A percentile compares a stretch with the other conserved stretches of the same genome.
These are phyloP conservation scores for Drosophila buzzatii DNA, from an alignment of 2,888 invertebrate genomes.

Conservation along the genomic window DNA sequence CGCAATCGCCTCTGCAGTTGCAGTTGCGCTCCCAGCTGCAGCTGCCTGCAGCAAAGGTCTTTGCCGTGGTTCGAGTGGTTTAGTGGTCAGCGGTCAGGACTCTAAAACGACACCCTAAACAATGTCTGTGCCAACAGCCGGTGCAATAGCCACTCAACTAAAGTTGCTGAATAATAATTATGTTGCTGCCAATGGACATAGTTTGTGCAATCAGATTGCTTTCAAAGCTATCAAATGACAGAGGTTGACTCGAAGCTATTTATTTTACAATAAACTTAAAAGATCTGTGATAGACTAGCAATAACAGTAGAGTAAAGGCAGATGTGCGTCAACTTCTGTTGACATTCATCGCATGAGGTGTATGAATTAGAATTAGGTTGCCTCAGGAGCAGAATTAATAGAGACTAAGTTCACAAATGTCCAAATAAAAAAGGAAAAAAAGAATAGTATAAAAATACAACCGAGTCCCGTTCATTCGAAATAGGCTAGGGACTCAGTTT, in stretches of 20 bases:
- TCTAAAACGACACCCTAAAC: constrained; percentile 16
- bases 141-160: constrained; percentile 5
- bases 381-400: too few relatives aligned
- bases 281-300: too few relatives aligned
- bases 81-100: constrained; percentile 11
- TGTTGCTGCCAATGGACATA: background rate
- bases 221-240: background rate
- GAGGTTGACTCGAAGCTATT: background rate
- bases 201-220: background rate
- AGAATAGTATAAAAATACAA: too few relatives aligned
- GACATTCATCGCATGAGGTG: too few relatives aligned
- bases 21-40: constrained; percentile 14
- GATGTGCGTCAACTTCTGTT: too few relatives aligned
- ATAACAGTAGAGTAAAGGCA: too few relatives aligned
- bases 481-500: too few relatives aligned
- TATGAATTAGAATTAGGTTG: too few relatives aligned
- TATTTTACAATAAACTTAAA: too few relatives aligned
- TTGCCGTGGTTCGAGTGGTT: constrained; percentile 3
- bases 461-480: too few relatives aligned
- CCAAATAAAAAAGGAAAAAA: too few relatives aligned
- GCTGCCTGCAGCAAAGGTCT: constrained; percentile 37
- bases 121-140: constrained; percentile 7
- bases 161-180: background rate
- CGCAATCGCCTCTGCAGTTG: constrained; percentile 13
- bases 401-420: too few relatives aligned